These are phyloP conservation scores for Parauchenoglanis punctatus DNA, from an alignment of 2,797 vertebrate genomes.

Conservation along the genomic window DNA sequence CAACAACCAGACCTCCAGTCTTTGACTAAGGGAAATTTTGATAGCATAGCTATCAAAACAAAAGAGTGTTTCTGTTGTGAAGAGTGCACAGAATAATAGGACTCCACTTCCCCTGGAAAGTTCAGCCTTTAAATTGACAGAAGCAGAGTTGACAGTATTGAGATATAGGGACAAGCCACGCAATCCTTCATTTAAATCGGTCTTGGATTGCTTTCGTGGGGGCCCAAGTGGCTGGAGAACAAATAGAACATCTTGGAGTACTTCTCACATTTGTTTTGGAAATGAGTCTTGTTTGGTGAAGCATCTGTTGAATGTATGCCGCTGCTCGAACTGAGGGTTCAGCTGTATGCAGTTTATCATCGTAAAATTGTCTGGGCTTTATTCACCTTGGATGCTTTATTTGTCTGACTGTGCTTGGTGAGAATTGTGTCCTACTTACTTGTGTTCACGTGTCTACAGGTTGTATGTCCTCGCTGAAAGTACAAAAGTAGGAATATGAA, in stretches of 20 bases:
- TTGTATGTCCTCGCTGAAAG: constrained; percentile 5
- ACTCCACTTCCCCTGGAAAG: constrained; percentile 16
- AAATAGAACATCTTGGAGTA: constrained; percentile 43
- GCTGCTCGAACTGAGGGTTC: background rate
- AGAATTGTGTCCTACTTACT: constrained; percentile 21
- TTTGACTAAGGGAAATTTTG: background rate
- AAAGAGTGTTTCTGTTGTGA: background rate
- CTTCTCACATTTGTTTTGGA: constrained; percentile 38
- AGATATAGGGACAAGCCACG: constrained; percentile 6
- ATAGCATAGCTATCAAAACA: background rate
- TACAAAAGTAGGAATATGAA: constrained; percentile 25
- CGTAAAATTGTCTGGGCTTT: constrained; percentile 34
- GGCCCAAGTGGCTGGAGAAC: constrained; percentile 21
- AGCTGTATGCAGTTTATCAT: constrained; percentile 28
- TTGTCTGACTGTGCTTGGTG: constrained; percentile 12
- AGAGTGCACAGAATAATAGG: constrained; percentile 12
- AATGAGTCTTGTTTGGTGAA: constrained; percentile 39
- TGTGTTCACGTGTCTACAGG: background rate
- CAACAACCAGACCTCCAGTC: background rate
- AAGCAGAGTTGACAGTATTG: constrained; percentile 39
- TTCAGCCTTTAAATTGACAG: constrained; percentile 34
- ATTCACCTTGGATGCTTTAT: constrained; percentile 23
- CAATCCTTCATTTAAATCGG: constrained; percentile 26
- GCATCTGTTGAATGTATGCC: constrained; percentile 23
- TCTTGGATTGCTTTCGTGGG: constrained; percentile 28